These are phyloP conservation scores for Climacteris rufus DNA, from an alignment of 2,113 vertebrate genomes.

Conservation along the genomic window DNA sequence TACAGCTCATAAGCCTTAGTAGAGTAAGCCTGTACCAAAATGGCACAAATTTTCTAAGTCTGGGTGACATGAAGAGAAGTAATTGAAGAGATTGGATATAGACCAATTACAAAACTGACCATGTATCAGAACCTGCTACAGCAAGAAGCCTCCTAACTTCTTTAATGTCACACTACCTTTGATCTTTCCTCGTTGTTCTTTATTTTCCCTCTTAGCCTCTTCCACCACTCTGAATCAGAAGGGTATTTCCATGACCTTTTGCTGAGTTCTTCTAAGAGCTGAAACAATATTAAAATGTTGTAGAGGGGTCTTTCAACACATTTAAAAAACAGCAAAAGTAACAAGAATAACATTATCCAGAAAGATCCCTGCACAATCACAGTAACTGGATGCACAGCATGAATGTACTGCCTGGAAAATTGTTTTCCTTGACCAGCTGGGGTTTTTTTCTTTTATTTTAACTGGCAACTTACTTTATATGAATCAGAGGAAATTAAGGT, in stretches of 20 bases:
- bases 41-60: neutral
- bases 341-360: neutral
- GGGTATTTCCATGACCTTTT: slow-evolving; percentile 80
- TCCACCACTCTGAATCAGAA: slow-evolving; percentile 85
- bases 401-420: neutral
- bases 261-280: slow-evolving; percentile 80
- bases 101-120: neutral
- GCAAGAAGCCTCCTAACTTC: neutral
- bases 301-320: neutral
- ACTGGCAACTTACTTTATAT: neutral
- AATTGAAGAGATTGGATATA: neutral
- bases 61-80: neutral
- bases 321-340: neutral
- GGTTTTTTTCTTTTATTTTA: fast-evolving
- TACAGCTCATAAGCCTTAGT: neutral
- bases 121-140: neutral
- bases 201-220: slow-evolving; percentile 80
- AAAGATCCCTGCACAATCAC: neutral
- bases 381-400: neutral
- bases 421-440: neutral
- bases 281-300: slow-evolving; percentile 2
- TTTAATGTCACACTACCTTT: slow-evolving; percentile 69
- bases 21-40: neutral
- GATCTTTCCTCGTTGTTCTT: slow-evolving; percentile 80
- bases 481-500: neutral